A percentile compares a stretch with the other conserved stretches of the same genome.
Evolutionary conservation across 1,140 invertebrate species (phyloP).

Genomic region (Caenorhabditis tropicalis): DNA sequence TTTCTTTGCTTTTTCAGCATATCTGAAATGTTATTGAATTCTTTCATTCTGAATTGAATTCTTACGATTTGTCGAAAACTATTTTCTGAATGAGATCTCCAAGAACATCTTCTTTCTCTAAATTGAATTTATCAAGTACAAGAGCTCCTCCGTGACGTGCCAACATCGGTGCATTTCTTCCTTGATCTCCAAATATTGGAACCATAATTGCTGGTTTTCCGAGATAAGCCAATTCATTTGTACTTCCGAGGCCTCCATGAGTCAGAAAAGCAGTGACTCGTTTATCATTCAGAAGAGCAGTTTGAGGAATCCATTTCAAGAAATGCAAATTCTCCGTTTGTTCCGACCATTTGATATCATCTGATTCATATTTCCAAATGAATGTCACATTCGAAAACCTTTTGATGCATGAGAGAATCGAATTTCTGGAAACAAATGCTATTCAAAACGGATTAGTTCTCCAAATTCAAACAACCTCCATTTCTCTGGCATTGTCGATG

Average conservation of each 20-base stretch:
- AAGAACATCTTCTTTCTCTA: background rate
- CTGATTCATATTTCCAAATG: constrained; percentile 9
- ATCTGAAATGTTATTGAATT: background rate
- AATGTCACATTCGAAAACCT: background rate
- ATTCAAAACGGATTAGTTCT: too few relatives aligned
- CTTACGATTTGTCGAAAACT: background rate
- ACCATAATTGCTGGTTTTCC: constrained; percentile 45
- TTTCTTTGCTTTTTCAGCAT: background rate
- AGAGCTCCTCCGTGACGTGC: constrained; percentile 25
- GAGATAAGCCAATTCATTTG: constrained; percentile 17
- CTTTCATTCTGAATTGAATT: background rate
- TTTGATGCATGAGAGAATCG: background rate
- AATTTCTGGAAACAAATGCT: background rate
- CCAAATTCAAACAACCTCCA: background rate
- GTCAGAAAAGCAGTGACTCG: constrained; percentile 16
- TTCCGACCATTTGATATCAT: background rate
- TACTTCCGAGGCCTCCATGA: constrained; percentile 20
- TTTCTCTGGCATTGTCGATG: background rate
- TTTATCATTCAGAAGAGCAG: constrained; percentile 2
- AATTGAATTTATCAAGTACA: background rate
- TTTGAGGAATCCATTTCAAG: constrained; percentile 25
- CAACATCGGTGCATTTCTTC: constrained; percentile 36
- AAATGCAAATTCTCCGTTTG: background rate
- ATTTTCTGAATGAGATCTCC: background rate
- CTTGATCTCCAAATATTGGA: constrained; percentile 36